phyloP scores from a whole-genome alignment of 2,113 vertebrate genomes.

The Meles meles region DNA sequence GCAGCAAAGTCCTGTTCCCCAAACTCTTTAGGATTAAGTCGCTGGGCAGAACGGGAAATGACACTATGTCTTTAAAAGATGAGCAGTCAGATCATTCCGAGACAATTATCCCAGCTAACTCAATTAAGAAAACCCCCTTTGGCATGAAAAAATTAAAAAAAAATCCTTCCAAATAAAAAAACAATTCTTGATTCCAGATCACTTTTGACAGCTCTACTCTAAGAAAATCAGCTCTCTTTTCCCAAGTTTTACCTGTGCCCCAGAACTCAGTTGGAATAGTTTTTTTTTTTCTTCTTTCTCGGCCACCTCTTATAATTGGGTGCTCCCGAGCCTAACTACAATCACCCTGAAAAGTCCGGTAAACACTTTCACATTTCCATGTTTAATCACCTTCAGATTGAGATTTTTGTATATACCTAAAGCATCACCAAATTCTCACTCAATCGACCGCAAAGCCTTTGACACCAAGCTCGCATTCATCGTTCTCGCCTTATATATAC shows the following conservation, averaged over 20 bases:
- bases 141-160: not conserved
- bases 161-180: not conserved
- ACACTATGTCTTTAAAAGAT: slow-evolving; percentile 23
- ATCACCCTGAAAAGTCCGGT: not conserved
- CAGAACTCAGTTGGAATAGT: not conserved
- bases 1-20: not conserved
- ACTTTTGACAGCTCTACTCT: not conserved
- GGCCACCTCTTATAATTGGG: not conserved
- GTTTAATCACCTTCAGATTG: slow-evolving; percentile 51
- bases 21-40: not conserved
- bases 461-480: slow-evolving; percentile 30
- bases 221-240: not conserved
- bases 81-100: not conserved
- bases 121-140: not conserved
- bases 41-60: not conserved
- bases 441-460: not conserved
- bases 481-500: not conserved
- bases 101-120: not conserved
- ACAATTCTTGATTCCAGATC: slow-evolving; percentile 19
- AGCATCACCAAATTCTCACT: not conserved
- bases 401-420: not conserved
- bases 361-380: slow-evolving; percentile 41
- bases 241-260: not conserved
- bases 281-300: slow-evolving; percentile 25
- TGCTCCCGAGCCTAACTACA: not conserved